Evolutionary conservation across 2,113 vertebrate species (phyloP).

Genomic region (Fregata magnificens): DNA sequence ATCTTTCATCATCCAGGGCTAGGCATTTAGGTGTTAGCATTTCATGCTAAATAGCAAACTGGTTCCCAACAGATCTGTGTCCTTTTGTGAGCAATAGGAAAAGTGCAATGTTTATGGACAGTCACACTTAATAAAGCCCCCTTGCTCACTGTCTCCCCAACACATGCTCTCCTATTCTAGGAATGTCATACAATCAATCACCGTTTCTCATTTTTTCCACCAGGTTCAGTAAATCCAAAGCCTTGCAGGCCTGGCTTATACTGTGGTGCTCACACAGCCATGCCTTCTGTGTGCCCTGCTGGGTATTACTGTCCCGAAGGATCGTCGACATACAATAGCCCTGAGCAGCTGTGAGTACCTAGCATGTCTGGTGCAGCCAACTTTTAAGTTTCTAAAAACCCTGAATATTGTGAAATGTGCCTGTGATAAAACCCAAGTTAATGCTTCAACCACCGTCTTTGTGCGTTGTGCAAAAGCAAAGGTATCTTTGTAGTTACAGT

Average conservation of each 20-base stretch:
- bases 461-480: not conserved
- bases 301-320: conserved; percentile 87
- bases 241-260: conserved; percentile 84
- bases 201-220: not conserved
- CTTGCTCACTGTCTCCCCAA: not conserved
- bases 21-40: not conserved
- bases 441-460: fast-evolving
- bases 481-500: no score
- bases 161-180: not conserved
- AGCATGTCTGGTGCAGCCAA: not conserved
- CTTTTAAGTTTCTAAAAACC: not conserved
- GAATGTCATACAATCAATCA: fast-evolving
- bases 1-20: not conserved
- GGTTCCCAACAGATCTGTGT: not conserved
- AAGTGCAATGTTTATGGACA: not conserved
- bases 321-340: conserved; percentile 76
- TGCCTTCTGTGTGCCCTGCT: conserved; percentile 80
- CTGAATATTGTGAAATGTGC: not conserved
- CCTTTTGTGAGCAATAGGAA: not conserved
- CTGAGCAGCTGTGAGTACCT: conserved; percentile 82
- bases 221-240: conserved; percentile 83
- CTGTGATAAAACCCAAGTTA: not conserved
- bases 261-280: conserved; percentile 78
- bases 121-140: not conserved
- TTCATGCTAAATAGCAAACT: not conserved